Conservation (phyloP, 2,888 invertebrate genomes). For the Diarsia mendica region DNA sequence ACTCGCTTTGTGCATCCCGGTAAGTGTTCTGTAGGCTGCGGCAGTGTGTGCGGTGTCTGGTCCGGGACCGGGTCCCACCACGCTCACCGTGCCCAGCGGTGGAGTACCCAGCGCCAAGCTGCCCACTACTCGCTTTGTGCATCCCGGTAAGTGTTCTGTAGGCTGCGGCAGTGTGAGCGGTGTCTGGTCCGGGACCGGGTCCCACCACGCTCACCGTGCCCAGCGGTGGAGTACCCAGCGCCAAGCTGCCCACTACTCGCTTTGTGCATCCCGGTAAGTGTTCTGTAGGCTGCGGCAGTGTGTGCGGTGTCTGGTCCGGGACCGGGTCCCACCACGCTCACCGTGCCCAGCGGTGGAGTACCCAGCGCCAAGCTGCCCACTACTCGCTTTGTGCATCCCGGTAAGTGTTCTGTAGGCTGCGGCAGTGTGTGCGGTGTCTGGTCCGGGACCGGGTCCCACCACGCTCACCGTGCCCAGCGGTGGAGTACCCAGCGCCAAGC, state of each 20-base stretch:
- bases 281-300: conserved; percentile 80
- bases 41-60: conserved; percentile 72
- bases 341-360: conserved; percentile 71
- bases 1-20: conserved; percentile 74
- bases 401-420: conserved; percentile 82
- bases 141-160: too few species aligned
- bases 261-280: too few species aligned
- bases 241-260: conserved; percentile 63
- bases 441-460: conserved; percentile 78
- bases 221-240: conserved; percentile 65
- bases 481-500: conserved; percentile 64
- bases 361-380: conserved; percentile 63
- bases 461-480: conserved; percentile 73
- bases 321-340: conserved; percentile 77
- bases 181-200: conserved; percentile 74
- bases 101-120: conserved; percentile 64
- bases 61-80: conserved; percentile 78
- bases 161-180: conserved; percentile 79
- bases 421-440: conserved; percentile 71
- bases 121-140: conserved; percentile 72
- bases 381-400: conserved; percentile 73
- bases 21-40: conserved; percentile 81
- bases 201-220: conserved; percentile 78
- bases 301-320: conserved; percentile 72
- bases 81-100: conserved; percentile 72